Evolutionary conservation across 2,113 vertebrate genomes (phyloP), one percentile per base, ranked within the genome.

Genomic region (Rhinopithecus roxellana): DNA sequence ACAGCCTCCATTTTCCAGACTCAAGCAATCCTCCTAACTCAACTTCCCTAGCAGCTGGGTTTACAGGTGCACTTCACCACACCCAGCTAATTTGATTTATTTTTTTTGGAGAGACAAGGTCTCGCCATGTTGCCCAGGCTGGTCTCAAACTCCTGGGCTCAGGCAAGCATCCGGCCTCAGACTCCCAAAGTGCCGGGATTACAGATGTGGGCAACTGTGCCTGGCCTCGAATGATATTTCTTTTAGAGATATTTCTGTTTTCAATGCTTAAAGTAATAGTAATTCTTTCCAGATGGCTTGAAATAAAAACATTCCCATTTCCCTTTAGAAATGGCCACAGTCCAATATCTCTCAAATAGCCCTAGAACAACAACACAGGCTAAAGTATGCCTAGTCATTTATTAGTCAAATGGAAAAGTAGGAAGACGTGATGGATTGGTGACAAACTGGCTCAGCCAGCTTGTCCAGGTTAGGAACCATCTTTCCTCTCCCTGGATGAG

Each of bases 291-390:
- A 95, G 72, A 74, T 84, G 22, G 16, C 55, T 85, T 70, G 57
- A 89, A 86, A 83, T 93, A 14, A 96, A 64, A 27, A 11, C 55
- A 7, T 92, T 92, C 74, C 45, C 50, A 50, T 89, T 96, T 94
- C 20, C 10, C 40, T 91, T 94, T 72, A 77, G 40, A 75, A 82
- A 77, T 93, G 43, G 35, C 22, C 70, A 45, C 38, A 48, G 81
- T 43, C 59, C 45, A 75, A 2, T 25, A 55, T 90, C 8, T 94
- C 64, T 69, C 57, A n/a, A 32, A 35, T 2, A 81, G 55, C 48
- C 30, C 38, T 78, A 7, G 38, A n/a, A 52, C 13, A 94, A n/a
- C 17, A 72, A n/a, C 10, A 11, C 7, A 72, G 52, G 38, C 81
- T 43, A 38, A 55, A 82, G 22, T 18, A 10, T 30, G 57, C n/a